Evolutionary conservation across 2,113 vertebrate genomes (phyloP).

Genomic region (Triplophysa tibetana): DNA sequence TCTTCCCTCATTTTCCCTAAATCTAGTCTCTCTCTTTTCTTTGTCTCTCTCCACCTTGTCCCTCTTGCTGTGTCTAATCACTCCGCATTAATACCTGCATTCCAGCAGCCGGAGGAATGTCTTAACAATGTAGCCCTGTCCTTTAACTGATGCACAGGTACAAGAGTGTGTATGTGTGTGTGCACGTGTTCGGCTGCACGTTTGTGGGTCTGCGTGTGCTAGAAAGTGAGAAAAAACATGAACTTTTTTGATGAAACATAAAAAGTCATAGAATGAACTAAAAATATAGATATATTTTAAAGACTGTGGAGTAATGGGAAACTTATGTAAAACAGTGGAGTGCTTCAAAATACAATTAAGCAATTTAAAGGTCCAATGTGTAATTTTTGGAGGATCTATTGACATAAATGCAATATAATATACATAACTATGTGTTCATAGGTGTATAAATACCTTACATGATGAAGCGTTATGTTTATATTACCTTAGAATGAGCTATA

Average conservation of each 20-base stretch:
- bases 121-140: slow-evolving; percentile 76
- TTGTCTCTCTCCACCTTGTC: slow-evolving; percentile 16
- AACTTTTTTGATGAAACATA: slow-evolving; percentile 46
- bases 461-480: no score
- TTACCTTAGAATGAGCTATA: no score
- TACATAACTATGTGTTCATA: no score
- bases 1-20: slow-evolving; percentile 53
- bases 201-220: background rate
- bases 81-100: slow-evolving; percentile 75
- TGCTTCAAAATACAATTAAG: no score
- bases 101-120: slow-evolving; percentile 74
- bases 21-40: slow-evolving; percentile 31
- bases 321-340: no score
- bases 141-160: slow-evolving; percentile 46
- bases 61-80: slow-evolving; percentile 62
- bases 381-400: no score
- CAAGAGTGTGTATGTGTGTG: slow-evolving; percentile 49
- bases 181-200: slow-evolving; percentile 37
- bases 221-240: background rate
- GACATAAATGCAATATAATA: no score
- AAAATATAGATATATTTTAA: no score
- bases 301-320: no score
- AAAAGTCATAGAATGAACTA: background rate
- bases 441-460: no score
- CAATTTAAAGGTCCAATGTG: no score